These are phyloP conservation scores for Cataglyphis livida DNA, from an alignment of 2,888 invertebrate species.

Conservation along the genomic window DNA sequence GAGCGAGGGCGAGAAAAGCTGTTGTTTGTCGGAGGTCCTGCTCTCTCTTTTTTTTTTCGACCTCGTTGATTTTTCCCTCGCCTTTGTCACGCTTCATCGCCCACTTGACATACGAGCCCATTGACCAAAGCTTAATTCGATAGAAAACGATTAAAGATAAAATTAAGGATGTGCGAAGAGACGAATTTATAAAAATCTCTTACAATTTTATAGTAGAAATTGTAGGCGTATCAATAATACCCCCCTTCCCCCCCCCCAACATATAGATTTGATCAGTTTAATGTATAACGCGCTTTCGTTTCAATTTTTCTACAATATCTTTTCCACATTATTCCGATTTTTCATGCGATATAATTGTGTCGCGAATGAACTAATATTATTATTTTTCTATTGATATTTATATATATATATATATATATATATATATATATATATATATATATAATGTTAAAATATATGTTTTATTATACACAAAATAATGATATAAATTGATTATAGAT, in stretches of 20 bases:
- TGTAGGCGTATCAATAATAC: neutral
- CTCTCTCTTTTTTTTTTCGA: neutral
- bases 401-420: too few species aligned
- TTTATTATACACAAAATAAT: neutral
- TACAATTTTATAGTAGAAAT: neutral
- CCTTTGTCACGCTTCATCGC: constrained; percentile 25
- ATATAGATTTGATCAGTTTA: neutral
- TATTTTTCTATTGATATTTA: neutral
- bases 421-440: neutral
- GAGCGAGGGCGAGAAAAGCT: constrained; percentile 11
- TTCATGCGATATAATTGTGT: neutral
- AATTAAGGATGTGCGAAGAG: neutral
- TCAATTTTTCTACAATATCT: neutral
- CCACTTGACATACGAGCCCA: constrained; percentile 23
- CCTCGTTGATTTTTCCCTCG: constrained; percentile 34
- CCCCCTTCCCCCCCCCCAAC: neutral
- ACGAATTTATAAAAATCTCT: neutral
- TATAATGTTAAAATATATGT: neutral
- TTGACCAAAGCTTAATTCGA: constrained; percentile 42
- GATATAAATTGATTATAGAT: neutral
- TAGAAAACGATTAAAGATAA: constrained; percentile 5
- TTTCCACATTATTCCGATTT: neutral
- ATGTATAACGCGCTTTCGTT: neutral
- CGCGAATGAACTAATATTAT: neutral
- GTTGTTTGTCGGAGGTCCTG: neutral